A percentile compares a stretch with the other conserved stretches of the same genome.
phyloP scores from a whole-genome alignment of 1,140 invertebrate species.

The Procambarus virginalis region DNA sequence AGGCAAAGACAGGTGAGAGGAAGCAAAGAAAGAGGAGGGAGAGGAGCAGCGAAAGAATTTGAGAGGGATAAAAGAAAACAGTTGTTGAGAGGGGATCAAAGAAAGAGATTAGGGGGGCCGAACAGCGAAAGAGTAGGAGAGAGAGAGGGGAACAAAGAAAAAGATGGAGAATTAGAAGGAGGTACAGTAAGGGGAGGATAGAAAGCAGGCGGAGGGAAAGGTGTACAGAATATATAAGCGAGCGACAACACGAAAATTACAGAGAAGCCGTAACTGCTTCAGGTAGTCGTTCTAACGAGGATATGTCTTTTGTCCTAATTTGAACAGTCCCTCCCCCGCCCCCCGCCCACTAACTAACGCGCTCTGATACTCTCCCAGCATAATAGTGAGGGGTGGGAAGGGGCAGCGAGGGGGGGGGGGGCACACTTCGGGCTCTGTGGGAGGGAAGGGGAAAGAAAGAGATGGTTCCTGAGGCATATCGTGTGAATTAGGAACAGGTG shows the following conservation, averaged over 20 bases:
- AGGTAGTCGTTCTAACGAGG: not conserved
- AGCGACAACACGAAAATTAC: too few species aligned
- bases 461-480: too few species aligned
- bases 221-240: not conserved
- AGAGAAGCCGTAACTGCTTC: not conserved
- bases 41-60: not conserved
- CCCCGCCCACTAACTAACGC: not conserved
- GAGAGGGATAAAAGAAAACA: too few species aligned
- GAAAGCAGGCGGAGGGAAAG: not conserved
- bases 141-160: too few species aligned
- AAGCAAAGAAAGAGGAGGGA: not conserved
- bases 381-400: not conserved
- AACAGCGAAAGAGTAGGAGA: too few species aligned
- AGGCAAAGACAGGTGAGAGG: too few species aligned
- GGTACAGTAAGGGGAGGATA: not conserved
- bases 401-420: too few species aligned
- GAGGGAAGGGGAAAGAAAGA: too few species aligned
- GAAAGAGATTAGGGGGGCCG: too few species aligned
- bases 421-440: too few species aligned
- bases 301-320: not conserved
- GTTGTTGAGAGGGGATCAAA: too few species aligned
- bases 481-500: too few species aligned
- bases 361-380: not conserved
- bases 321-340: not conserved
- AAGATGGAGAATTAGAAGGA: not conserved